These are phyloP conservation scores for Eumaeus atala DNA, from an alignment of 1,140 invertebrate species.

Conservation along the genomic window DNA sequence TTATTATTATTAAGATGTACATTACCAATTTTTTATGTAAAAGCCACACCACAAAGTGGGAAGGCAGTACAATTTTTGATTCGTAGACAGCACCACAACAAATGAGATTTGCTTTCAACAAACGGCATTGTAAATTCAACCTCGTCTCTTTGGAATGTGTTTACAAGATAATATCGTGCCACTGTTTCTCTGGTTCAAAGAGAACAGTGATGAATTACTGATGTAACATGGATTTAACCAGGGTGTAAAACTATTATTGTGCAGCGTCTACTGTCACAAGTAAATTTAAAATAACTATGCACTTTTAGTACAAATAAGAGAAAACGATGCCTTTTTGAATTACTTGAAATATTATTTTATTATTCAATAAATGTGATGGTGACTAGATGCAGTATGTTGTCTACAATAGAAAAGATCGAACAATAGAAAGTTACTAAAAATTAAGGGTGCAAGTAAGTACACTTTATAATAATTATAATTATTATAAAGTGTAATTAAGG, in stretches of 20 bases:
- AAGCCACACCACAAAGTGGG: no score
- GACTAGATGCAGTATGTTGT: constrained; percentile 19
- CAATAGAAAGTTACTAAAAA: no score
- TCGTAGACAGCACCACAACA: background rate
- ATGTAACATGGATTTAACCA: constrained; percentile 6
- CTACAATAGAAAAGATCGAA: no score
- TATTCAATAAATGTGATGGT: background rate
- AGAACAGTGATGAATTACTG: constrained; percentile 12
- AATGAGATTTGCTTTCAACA: constrained; percentile 8
- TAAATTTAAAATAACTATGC: background rate
- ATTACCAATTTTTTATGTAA: no score
- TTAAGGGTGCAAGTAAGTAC: no score
- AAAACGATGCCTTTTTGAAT: background rate
- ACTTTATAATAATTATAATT: no score
- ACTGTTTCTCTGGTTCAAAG: constrained; percentile 5
- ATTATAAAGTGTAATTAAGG: no score
- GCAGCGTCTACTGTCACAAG: background rate
- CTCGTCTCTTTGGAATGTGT: constrained; percentile 12
- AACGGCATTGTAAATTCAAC: background rate
- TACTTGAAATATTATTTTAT: no score
- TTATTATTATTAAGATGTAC: no score
- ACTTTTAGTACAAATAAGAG: background rate
- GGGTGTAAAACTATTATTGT: background rate
- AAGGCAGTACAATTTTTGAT: no score
- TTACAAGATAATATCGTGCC: constrained; percentile 7